A percentile compares a stretch with the other conserved stretches of the same genome.
phyloP scores from a whole-genome alignment of 2,113 vertebrate genomes.

The Pseudorhombus dupliciocellatus region DNA sequence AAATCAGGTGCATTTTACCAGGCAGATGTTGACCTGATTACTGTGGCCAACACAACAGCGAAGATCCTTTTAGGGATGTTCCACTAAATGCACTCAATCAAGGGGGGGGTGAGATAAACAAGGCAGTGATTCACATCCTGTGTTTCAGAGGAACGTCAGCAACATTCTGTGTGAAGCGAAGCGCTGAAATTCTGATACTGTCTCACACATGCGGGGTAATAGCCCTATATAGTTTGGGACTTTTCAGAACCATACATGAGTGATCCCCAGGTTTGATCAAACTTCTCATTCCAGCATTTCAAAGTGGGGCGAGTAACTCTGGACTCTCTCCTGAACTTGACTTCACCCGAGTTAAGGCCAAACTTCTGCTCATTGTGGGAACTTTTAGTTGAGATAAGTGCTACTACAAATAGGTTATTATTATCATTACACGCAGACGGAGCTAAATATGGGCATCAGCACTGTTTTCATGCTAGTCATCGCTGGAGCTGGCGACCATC shows the following conservation, averaged over 20 bases:
- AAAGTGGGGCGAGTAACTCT: background rate
- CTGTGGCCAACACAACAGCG: background rate
- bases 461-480: conserved; percentile 8
- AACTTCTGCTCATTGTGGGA: no score
- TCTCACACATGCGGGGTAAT: background rate
- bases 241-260: background rate
- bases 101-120: background rate
- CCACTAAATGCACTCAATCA: conserved; percentile 4
- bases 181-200: background rate
- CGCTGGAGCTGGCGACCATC: conserved; percentile 33
- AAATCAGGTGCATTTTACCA: conserved; percentile 8
- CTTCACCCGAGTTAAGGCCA: background rate
- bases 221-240: background rate
- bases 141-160: conserved; percentile 2
- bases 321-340: background rate
- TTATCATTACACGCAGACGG: background rate
- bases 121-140: background rate
- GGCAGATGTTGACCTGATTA: conserved; percentile 24
- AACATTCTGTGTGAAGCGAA: background rate
- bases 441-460: background rate
- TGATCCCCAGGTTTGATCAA: background rate
- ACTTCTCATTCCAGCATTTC: background rate
- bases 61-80: conserved; percentile 20
- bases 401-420: no score
- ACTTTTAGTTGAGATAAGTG: no score